Evolutionary conservation across 2,113 vertebrate species (phyloP).

Genomic region (Turnix velox): DNA sequence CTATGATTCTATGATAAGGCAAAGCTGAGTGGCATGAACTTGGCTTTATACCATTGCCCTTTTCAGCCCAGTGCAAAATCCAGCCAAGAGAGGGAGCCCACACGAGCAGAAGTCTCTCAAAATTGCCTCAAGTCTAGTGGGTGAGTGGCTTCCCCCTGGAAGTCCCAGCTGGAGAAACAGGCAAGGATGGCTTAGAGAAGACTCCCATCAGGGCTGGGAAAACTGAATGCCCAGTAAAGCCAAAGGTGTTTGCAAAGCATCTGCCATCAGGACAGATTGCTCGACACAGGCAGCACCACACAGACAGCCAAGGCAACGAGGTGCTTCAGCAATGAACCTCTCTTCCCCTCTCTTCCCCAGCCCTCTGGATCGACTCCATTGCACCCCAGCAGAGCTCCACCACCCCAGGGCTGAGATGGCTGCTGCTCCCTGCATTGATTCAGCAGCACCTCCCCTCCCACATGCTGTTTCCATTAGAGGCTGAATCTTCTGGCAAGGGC

Average conservation of each 20-base stretch:
- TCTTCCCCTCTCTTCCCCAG: background rate
- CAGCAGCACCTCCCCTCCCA: background rate
- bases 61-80: background rate
- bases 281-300: background rate
- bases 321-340: background rate
- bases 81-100: background rate
- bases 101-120: background rate
- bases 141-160: background rate
- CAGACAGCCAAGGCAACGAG: background rate
- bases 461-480: slow-evolving; percentile 32
- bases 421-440: background rate
- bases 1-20: too few species aligned
- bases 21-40: background rate
- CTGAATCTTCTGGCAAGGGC: slow-evolving; percentile 19
- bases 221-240: background rate
- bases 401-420: background rate
- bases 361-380: background rate
- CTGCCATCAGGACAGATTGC: background rate
- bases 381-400: background rate
- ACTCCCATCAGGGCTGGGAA: background rate
- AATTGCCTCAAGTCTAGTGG: background rate
- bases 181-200: background rate
- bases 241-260: background rate
- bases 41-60: background rate
- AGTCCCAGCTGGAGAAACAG: background rate